Evolutionary conservation across 2,797 vertebrate genomes (phyloP), one percentile per base, ranked within the genome.

Genomic region (Acipenser oxyrinchus): DNA sequence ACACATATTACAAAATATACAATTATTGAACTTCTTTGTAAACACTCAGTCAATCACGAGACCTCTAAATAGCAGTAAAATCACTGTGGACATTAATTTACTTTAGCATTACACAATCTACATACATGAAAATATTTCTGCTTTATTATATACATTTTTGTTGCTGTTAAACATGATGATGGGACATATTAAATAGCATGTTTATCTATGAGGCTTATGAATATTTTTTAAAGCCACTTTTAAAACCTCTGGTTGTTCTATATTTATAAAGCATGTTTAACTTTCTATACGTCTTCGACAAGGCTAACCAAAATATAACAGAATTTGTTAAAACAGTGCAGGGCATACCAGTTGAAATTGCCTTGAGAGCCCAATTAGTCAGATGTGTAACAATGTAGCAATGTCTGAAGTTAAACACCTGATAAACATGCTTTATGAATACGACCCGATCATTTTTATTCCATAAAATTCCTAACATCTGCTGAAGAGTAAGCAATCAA

Each of bases 1-100:
- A 93, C 88, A 37, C 23, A 92, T 89, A 88, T 92, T 90, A 93
- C 87, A 93, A 94, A 92, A 93, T 92, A 91, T 88, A 92, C 90
- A 90, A 87, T 89, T 91, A 88, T 86, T 88, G 84, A 89, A 88
- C 79, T 82, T 87, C 83, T 87, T 87, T 80, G 74, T 89, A 86
- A 89, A 90, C 23, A 37, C 23, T 37, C 15, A 18, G 83, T 89
- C 85, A 88, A 86, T 91, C 86, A 90, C 89, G 90, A 91, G 87
- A 86, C 88, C 81, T 90, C 84, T 79, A 86, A 91, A 88, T 86
- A 89, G 84, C 81, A 81, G 86, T 82, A 86, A 82, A 91, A 87
- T 89, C 85, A 87, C 68, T 84, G 85, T 81, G 83, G 85, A 92
- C 88, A 88, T 93, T 89, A 91, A 84, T 84, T 86, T 90, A 89